These are phyloP conservation scores for Hypomecis atomaria DNA, from an alignment of 2,888 invertebrate species.

Conservation along the genomic window DNA sequence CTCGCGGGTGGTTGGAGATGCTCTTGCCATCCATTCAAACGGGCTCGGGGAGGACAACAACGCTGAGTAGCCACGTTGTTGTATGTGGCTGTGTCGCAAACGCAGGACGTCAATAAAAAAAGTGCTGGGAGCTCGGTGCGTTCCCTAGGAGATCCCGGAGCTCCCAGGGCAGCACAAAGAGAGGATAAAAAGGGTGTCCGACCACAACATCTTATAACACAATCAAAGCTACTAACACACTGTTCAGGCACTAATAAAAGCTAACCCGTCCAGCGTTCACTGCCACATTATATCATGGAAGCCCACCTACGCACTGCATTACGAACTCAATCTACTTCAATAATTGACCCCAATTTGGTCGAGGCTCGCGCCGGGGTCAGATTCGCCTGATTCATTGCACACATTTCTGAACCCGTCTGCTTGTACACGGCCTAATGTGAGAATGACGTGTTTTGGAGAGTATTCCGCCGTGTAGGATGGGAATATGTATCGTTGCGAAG, in stretches of 20 bases:
- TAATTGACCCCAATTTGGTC: constrained; percentile 27
- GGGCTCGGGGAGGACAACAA: no score
- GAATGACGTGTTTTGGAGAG: constrained; percentile 3
- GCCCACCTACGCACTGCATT: constrained; percentile 14
- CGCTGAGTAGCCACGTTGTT: no score
- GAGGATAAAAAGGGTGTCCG: no score
- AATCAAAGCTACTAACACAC: not conserved
- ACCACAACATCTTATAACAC: no score
- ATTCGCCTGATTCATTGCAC: constrained; percentile 18
- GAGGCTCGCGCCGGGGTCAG: constrained; percentile 20
- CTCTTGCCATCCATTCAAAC: no score
- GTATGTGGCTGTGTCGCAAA: no score
- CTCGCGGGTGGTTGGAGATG: no score
- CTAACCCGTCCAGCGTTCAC: not conserved
- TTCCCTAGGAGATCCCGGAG: no score
- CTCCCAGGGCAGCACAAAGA: no score
- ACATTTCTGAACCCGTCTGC: constrained; percentile 16
- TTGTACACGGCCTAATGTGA: constrained; percentile 2
- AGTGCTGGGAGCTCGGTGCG: no score
- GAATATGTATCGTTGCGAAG: not conserved
- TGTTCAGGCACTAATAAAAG: not conserved
- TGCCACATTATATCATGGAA: constrained; percentile 4
- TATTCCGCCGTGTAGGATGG: constrained; percentile 2
- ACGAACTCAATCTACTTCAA: constrained; percentile 22
- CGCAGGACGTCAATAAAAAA: no score